phyloP scores from a whole-genome alignment of 2,797 vertebrate genomes.

The Epinephelus coioides region DNA sequence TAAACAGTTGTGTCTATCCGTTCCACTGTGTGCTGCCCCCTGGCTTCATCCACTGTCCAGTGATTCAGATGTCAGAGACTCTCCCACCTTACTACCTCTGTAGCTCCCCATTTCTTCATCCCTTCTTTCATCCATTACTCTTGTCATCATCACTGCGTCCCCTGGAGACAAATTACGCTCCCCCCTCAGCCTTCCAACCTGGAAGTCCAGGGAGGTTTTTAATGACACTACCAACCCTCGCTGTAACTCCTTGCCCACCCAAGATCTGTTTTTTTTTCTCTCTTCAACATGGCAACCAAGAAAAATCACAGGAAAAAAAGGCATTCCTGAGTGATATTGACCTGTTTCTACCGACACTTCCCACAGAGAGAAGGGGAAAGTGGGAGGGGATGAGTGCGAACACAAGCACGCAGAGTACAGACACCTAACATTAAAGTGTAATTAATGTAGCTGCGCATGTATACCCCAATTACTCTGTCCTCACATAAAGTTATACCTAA shows the following conservation, averaged over 20 bases:
- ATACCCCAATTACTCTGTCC: slow-evolving; percentile 2
- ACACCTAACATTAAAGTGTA: background rate
- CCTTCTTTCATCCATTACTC: slow-evolving; percentile 18
- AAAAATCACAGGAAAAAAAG: slow-evolving; percentile 19
- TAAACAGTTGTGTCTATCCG: slow-evolving; percentile 65
- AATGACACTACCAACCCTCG: slow-evolving; percentile 11
- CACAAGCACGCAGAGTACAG: background rate
- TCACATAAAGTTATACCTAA: background rate
- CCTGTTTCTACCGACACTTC: slow-evolving; percentile 49
- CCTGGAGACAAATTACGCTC: slow-evolving; percentile 28
- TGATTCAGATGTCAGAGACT: slow-evolving; percentile 42
- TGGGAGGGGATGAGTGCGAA: background rate
- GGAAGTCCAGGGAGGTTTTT: slow-evolving; percentile 10
- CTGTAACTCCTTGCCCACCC: slow-evolving; percentile 21
- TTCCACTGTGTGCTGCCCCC: slow-evolving; percentile 28
- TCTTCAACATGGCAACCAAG: slow-evolving; percentile 14
- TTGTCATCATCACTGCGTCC: slow-evolving; percentile 1
- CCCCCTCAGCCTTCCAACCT: slow-evolving; percentile 7
- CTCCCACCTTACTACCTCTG: background rate
- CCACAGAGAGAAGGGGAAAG: slow-evolving; percentile 7
- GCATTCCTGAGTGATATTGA: slow-evolving; percentile 49
- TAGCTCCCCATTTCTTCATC: slow-evolving; percentile 17
- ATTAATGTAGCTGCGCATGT: background rate
- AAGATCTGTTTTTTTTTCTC: slow-evolving; percentile 6
- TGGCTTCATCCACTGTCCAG: slow-evolving; percentile 26